These are phyloP conservation scores for Pangasianodon gigas DNA, from an alignment of 2,113 vertebrate genomes.

Conservation along the genomic window DNA sequence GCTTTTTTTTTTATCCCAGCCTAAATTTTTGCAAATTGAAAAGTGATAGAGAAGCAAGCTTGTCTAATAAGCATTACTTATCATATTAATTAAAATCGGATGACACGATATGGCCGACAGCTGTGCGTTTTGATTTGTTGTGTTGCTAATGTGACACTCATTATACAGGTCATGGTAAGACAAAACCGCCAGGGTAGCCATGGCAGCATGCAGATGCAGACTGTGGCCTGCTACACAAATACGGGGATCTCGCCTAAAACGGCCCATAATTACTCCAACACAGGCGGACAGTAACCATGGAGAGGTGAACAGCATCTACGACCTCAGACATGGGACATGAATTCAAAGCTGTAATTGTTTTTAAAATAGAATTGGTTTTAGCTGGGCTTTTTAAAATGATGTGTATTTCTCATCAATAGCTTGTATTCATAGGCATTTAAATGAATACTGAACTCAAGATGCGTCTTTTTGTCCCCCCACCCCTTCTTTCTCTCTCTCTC, in stretches of 20 bases:
- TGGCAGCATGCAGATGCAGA: constrained; percentile 55
- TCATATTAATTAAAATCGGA: constrained; percentile 62
- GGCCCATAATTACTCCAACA: constrained; percentile 55
- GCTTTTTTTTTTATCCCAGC: constrained; percentile 53
- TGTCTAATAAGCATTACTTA: constrained; percentile 62
- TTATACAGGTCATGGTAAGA: constrained; percentile 62
- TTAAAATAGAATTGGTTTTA: constrained; percentile 56
- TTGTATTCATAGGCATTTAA: constrained; percentile 52
- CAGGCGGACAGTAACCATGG: constrained; percentile 55
- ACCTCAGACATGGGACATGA: constrained; percentile 52
- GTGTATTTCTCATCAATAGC: constrained; percentile 45
- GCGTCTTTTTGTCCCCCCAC: constrained; percentile 62
- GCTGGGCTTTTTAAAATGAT: constrained; percentile 44
- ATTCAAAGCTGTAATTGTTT: constrained; percentile 56
- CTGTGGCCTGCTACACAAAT: constrained; percentile 56
- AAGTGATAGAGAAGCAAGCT: constrained; percentile 53
- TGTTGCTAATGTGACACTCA: constrained; percentile 62
- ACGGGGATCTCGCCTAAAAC: constrained; percentile 52
- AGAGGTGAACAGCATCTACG: constrained; percentile 52
- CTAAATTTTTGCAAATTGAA: constrained; percentile 56
- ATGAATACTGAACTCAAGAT: constrained; percentile 51
- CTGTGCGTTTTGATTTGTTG: constrained; percentile 62
- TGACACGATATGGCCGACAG: constrained; percentile 61
- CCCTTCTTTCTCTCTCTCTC: constrained; percentile 60
- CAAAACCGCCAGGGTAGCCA: constrained; percentile 55